phyloP scores from a whole-genome alignment of 2,888 invertebrate genomes.

The Iphiclides podalirius region DNA sequence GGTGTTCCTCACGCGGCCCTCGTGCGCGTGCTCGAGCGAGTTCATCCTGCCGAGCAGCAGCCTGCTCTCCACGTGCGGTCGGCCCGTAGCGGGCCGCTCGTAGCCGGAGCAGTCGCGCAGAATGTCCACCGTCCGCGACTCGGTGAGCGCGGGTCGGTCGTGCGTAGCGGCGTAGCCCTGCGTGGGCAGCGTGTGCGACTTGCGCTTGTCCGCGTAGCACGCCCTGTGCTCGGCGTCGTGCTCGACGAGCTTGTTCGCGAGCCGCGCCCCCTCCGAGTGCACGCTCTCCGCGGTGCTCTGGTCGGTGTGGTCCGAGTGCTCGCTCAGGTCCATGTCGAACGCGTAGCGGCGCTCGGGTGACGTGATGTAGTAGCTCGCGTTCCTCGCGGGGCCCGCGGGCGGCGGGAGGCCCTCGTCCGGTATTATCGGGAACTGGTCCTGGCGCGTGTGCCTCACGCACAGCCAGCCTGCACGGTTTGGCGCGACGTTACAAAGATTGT shows the following conservation, averaged over 20 bases:
- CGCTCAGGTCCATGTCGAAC: conserved; percentile 64
- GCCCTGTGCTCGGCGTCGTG: conserved; percentile 45
- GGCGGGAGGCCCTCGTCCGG: conserved; percentile 82
- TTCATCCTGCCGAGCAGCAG: conserved; percentile 59
- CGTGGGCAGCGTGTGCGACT: conserved; percentile 80
- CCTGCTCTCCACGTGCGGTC: conserved; percentile 50
- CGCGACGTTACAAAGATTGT: no score
- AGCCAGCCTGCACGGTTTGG: conserved; percentile 89
- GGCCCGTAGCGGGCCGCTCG: conserved; percentile 51
- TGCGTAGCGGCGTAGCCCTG: conserved; percentile 77
- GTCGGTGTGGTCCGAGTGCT: conserved; percentile 73
- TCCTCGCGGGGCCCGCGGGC: conserved; percentile 58
- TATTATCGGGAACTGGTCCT: conserved; percentile 88
- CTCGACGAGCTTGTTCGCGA: conserved; percentile 40
- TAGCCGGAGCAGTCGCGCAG: conserved; percentile 59
- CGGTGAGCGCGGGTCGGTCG: conserved; percentile 83
- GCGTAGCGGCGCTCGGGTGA: conserved; percentile 56
- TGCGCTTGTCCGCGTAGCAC: conserved; percentile 57
- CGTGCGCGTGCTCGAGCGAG: conserved; percentile 63
- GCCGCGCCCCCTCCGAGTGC: conserved; percentile 55
- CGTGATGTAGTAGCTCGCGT: conserved; percentile 49
- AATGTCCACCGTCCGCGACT: conserved; percentile 85
- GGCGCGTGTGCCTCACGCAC: conserved; percentile 87
- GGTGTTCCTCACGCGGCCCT: conserved; percentile 69
- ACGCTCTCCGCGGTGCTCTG: conserved; percentile 67